phyloP scores from a whole-genome alignment of 2,888 invertebrate genomes.

The Steinernema carpocapsae region DNA sequence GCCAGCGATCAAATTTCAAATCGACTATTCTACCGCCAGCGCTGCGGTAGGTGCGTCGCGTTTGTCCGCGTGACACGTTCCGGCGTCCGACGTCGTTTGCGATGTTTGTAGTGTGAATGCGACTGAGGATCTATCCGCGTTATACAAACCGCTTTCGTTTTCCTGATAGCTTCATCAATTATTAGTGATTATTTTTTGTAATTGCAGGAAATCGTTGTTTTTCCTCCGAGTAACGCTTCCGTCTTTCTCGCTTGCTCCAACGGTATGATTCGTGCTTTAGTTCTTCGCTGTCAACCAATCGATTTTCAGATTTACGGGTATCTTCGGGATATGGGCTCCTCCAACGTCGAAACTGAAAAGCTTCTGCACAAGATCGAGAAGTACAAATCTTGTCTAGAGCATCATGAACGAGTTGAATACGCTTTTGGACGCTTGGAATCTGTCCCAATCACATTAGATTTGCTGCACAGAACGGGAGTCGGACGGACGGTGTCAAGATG shows the following conservation, averaged over 20 bases:
- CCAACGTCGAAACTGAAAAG: not conserved
- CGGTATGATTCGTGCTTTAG: too few relatives aligned
- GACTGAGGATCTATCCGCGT: not conserved
- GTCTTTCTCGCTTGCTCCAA: too few relatives aligned
- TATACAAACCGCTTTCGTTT: not conserved
- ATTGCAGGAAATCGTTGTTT: too few relatives aligned
- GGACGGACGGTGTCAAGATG: slow-evolving; percentile 16
- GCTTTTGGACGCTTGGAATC: slow-evolving; percentile 23
- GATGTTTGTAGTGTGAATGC: slow-evolving; percentile 2
- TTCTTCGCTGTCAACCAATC: not conserved
- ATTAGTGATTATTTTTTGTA: too few relatives aligned
- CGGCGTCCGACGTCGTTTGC: slow-evolving; percentile 1
- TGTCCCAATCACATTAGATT: slow-evolving; percentile 19
- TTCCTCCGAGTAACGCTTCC: too few relatives aligned
- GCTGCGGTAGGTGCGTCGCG: slow-evolving; percentile 18
- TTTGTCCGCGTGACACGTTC: slow-evolving; percentile 15
- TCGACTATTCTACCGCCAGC: not conserved
- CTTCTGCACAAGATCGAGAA: slow-evolving; percentile 21
- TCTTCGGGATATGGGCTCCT: not conserved
- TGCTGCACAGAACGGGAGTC: slow-evolving; percentile 35
- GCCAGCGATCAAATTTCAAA: too few relatives aligned
- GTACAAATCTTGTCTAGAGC: not conserved
- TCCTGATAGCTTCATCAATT: not conserved
- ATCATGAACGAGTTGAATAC: slow-evolving; percentile 1
- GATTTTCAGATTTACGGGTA: not conserved